phyloP scores from a whole-genome alignment of 1,140 invertebrate species.

The Leptinotarsa defecta region DNA sequence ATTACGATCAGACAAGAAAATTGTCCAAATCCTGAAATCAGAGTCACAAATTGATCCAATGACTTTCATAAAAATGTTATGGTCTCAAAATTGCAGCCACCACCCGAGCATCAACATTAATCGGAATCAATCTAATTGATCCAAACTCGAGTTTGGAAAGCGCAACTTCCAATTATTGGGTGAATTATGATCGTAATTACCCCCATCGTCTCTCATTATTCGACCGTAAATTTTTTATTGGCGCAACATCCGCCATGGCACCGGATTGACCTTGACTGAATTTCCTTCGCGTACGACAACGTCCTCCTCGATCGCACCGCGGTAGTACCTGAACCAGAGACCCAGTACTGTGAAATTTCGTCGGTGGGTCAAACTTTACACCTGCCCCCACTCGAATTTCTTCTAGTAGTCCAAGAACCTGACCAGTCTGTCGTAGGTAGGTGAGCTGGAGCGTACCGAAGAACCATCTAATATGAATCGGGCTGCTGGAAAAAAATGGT shows the following conservation, averaged over 20 bases:
- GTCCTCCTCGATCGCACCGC: not conserved
- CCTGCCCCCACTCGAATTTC: constrained; percentile 27
- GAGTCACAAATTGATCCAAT: too few species aligned
- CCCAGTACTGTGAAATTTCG: constrained; percentile 23
- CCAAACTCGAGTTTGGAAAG: not conserved
- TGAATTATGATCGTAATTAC: constrained; percentile 1
- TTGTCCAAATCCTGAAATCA: too few species aligned
- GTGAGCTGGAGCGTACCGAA: constrained; percentile 7
- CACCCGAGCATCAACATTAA: too few species aligned
- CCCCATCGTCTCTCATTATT: not conserved
- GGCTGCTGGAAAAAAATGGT: constrained; percentile 16
- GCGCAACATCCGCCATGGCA: not conserved
- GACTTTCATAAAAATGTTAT: too few species aligned
- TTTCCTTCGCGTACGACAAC: constrained; percentile 3
- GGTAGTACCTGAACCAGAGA: constrained; percentile 17
- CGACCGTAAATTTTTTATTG: not conserved
- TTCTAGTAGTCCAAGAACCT: constrained; percentile 24
- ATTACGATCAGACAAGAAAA: too few species aligned
- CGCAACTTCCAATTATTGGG: not conserved
- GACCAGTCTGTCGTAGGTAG: constrained; percentile 20
- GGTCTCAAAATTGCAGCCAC: too few species aligned
- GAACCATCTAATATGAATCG: constrained; percentile 6
- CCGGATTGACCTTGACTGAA: constrained; percentile 14
- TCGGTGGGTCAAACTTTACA: constrained; percentile 26
- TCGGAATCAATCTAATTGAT: too few species aligned